phyloP scores from a whole-genome alignment of 2,113 vertebrate species.

The Corythoichthys intestinalis region DNA sequence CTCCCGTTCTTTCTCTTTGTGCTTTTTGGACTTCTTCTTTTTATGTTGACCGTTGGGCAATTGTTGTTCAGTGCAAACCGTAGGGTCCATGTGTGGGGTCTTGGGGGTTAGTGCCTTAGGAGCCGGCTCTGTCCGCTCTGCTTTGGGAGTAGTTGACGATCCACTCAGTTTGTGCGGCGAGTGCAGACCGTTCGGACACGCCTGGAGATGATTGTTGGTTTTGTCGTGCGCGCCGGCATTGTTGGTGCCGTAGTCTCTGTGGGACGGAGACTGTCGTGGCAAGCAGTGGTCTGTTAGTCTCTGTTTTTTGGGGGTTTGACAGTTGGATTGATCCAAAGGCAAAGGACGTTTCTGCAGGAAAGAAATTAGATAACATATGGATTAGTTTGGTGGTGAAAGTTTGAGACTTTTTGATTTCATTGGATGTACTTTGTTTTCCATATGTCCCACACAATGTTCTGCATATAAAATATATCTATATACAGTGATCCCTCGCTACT shows the following conservation, averaged over 20 bases:
- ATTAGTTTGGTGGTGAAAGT: too few relatives aligned
- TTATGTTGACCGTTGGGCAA: conserved; percentile 63
- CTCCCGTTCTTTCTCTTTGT: conserved; percentile 73
- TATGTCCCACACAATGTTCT: too few relatives aligned
- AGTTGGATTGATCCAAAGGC: conserved; percentile 59
- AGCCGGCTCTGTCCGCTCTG: conserved; percentile 44
- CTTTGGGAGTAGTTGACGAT: conserved; percentile 39
- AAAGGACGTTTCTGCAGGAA: conserved; percentile 71
- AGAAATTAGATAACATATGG: neutral
- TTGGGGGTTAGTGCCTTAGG: conserved; percentile 42
- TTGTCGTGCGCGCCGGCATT: conserved; percentile 55
- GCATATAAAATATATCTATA: too few relatives aligned
- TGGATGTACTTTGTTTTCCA: too few relatives aligned
- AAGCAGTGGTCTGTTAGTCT: conserved; percentile 63
- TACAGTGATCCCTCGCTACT: too few relatives aligned
- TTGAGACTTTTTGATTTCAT: too few relatives aligned
- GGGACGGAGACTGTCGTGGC: conserved; percentile 58
- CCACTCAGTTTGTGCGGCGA: conserved; percentile 57
- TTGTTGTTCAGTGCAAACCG: conserved; percentile 57
- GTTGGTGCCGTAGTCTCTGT: conserved; percentile 46
- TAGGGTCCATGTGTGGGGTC: conserved; percentile 37
- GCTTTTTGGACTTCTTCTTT: conserved; percentile 76
- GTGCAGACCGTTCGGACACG: conserved; percentile 58
- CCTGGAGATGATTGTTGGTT: conserved; percentile 49
- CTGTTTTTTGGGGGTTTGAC: conserved; percentile 72